These are phyloP conservation scores for Seladonia tumulorum DNA, from an alignment of 2,888 invertebrate species.

Conservation along the genomic window DNA sequence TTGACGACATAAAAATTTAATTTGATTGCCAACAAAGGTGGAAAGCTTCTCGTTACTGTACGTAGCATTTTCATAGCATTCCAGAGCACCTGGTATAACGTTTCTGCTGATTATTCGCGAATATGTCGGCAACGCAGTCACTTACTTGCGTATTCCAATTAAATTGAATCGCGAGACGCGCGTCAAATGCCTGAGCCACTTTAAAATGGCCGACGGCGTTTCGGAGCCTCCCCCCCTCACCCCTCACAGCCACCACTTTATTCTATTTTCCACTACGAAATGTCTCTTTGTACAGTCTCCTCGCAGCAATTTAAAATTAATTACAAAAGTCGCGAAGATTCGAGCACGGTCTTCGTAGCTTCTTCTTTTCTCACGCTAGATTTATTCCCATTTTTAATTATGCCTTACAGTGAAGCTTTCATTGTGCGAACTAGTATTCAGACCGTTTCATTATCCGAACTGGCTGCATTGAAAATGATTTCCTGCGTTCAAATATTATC, in stretches of 20 bases:
- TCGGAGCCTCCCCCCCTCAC: slow-evolving; percentile 25
- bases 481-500: background rate
- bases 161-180: slow-evolving; percentile 57
- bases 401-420: background rate
- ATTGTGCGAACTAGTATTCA: background rate
- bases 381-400: slow-evolving; percentile 37
- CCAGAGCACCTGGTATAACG: background rate
- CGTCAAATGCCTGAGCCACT: slow-evolving; percentile 58
- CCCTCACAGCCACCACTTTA: background rate
- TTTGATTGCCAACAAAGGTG: background rate
- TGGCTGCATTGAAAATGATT: background rate
- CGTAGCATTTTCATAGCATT: background rate
- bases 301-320: slow-evolving; percentile 64
- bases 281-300: slow-evolving; percentile 26
- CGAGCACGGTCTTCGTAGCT: slow-evolving; percentile 30
- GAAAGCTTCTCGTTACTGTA: background rate
- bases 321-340: slow-evolving; percentile 58
- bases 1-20: background rate
- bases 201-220: slow-evolving; percentile 48
- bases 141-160: slow-evolving; percentile 49
- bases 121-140: background rate
- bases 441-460: slow-evolving; percentile 1
- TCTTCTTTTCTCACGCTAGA: slow-evolving; percentile 2
- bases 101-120: background rate
- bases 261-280: slow-evolving; percentile 46